These are phyloP conservation scores for Caenorhabditis auriculariae DNA, from an alignment of 2,888 invertebrate genomes.

Conservation along the genomic window DNA sequence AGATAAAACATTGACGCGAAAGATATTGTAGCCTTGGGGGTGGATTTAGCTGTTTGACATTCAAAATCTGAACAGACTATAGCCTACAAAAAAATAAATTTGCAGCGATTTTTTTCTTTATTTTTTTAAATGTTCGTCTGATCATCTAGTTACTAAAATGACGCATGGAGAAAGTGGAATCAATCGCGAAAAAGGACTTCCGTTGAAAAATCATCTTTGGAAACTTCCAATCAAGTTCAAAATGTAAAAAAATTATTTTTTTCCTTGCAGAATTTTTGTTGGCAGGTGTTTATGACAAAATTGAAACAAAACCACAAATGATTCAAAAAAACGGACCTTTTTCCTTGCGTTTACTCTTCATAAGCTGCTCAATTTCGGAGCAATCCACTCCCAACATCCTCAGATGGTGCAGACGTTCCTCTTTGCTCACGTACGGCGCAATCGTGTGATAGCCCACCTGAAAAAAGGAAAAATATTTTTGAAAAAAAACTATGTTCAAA, in stretches of 20 bases:
- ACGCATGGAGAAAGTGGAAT: too few species aligned
- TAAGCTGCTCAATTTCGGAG: conserved; percentile 42
- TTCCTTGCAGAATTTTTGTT: not conserved
- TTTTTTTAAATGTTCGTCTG: too few species aligned
- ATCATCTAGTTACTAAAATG: too few species aligned
- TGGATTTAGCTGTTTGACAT: too few species aligned
- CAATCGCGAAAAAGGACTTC: not conserved
- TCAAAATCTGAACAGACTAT: too few species aligned
- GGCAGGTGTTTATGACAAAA: not conserved
- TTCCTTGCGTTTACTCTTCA: conserved; percentile 49
- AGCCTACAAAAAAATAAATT: too few species aligned
- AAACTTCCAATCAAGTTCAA: not conserved
- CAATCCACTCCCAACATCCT: conserved; percentile 51
- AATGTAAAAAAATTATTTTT: not conserved
- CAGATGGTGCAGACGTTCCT: conserved; percentile 49
- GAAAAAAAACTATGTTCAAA: too few species aligned
- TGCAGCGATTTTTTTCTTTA: too few species aligned
- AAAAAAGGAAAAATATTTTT: conserved; percentile 4
- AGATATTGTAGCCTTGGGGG: too few species aligned
- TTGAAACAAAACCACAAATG: not conserved
- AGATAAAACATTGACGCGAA: too few species aligned
- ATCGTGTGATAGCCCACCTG: conserved; percentile 53
- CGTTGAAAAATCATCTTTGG: not conserved
- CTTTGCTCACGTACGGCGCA: conserved; percentile 51
- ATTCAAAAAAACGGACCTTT: too few species aligned